phyloP scores from a whole-genome alignment of 2,113 vertebrate species.

The Gnathonemus longibarbis region DNA sequence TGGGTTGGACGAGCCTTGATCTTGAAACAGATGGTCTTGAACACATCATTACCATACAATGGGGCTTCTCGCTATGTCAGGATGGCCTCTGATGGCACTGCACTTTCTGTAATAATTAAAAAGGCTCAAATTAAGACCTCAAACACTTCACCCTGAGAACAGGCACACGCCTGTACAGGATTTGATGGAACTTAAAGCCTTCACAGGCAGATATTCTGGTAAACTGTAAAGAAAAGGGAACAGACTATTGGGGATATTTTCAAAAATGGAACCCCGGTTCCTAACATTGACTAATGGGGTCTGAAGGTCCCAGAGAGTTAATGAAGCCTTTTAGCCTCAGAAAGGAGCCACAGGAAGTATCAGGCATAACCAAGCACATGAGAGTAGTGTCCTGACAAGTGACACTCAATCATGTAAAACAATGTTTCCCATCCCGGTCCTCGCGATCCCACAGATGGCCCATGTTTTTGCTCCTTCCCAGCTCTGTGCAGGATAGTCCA shows the following conservation, averaged over 20 bases:
- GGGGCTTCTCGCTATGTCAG: neutral
- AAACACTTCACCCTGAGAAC: neutral
- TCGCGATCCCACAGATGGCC: too few species aligned
- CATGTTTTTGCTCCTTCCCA: neutral
- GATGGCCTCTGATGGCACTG: neutral
- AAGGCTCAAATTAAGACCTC: neutral
- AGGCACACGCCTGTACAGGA: neutral
- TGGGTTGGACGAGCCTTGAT: too few species aligned
- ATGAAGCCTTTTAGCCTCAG: neutral
- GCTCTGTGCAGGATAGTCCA: neutral
- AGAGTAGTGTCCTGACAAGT: neutral
- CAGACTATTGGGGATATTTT: neutral
- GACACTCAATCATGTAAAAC: neutral
- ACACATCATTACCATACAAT: neutral
- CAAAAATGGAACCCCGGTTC: neutral
- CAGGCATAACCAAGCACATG: neutral
- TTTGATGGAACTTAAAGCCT: neutral
- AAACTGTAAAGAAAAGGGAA: neutral
- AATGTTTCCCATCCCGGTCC: neutral
- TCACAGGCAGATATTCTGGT: neutral
- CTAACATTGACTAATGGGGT: neutral
- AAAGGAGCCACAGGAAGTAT: neutral
- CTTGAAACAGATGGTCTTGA: too few species aligned
- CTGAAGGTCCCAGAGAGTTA: neutral
- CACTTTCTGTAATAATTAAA: neutral